These are phyloP conservation scores for Tyto alba DNA, from an alignment of 2,113 vertebrate genomes.

Conservation along the genomic window DNA sequence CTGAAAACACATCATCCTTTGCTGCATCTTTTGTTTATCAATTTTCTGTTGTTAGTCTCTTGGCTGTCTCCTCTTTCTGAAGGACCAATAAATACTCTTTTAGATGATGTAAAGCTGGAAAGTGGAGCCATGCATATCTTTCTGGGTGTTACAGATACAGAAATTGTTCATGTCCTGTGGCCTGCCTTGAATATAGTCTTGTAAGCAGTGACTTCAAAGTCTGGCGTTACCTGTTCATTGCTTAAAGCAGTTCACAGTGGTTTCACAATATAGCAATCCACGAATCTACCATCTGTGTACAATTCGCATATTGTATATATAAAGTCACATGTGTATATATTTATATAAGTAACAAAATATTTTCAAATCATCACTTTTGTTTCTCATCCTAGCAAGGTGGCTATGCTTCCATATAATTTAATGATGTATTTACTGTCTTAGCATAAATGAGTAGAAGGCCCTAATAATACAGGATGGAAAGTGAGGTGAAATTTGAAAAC, in stretches of 20 bases:
- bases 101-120: background rate
- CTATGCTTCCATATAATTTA: background rate
- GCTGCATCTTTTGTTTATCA: background rate
- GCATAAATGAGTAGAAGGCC: background rate
- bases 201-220: background rate
- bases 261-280: background rate
- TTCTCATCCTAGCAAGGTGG: background rate
- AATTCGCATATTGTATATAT: background rate
- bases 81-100: background rate
- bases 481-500: background rate
- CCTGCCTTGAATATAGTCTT: background rate
- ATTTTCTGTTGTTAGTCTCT: background rate
- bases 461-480: background rate
- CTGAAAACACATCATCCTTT: background rate
- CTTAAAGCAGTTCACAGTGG: background rate
- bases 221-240: background rate
- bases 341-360: background rate
- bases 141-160: background rate
- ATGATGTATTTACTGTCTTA: background rate
- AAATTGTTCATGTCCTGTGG: background rate
- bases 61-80: background rate
- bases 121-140: background rate
- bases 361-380: background rate
- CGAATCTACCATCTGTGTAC: background rate
- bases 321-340: rapidly evolving